These are phyloP conservation scores for Crepidodera aurea DNA, from an alignment of 2,888 invertebrate genomes.

Conservation along the genomic window DNA sequence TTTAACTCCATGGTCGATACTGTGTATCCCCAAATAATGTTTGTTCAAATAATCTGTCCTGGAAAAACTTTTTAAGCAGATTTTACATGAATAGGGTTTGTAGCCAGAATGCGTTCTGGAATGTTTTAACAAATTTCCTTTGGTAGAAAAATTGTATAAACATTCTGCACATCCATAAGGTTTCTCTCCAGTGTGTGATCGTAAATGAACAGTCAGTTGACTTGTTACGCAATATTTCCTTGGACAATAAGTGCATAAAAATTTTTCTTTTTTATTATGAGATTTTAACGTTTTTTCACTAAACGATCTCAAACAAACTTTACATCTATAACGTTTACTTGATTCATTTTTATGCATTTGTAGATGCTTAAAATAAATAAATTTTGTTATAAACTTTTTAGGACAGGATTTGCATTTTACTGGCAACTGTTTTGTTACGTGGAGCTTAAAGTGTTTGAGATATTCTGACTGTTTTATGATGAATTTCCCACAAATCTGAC, in stretches of 20 bases:
- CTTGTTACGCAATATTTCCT: slow-evolving; percentile 7
- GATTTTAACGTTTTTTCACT: neutral
- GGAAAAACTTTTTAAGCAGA: slow-evolving; percentile 16
- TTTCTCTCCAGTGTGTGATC: slow-evolving; percentile 31
- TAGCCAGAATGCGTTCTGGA: slow-evolving; percentile 50
- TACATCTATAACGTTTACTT: slow-evolving; percentile 2
- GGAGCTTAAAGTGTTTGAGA: slow-evolving; percentile 7
- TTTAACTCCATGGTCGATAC: neutral
- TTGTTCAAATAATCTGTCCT: slow-evolving; percentile 11
- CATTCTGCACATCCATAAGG: slow-evolving; percentile 48
- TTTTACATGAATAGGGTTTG: slow-evolving; percentile 9
- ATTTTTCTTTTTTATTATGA: slow-evolving; percentile 7
- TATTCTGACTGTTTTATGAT: slow-evolving; percentile 12
- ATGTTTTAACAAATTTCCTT: slow-evolving; percentile 52
- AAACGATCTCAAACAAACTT: neutral
- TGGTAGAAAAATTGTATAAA: slow-evolving; percentile 49
- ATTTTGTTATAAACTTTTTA: slow-evolving; percentile 12
- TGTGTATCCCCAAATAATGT: slow-evolving; percentile 1
- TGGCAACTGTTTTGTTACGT: slow-evolving; percentile 13
- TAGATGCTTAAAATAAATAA: slow-evolving; percentile 7
- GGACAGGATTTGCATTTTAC: slow-evolving; percentile 10
- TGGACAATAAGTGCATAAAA: neutral
- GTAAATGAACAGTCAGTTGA: slow-evolving; percentile 27
- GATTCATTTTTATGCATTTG: neutral
- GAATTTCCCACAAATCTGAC: slow-evolving; percentile 12